A percentile compares a stretch with the other conserved stretches of the same genome.
These are phyloP conservation scores for Anseranas semipalmata DNA, from an alignment of 2,113 vertebrate genomes.

Conservation along the genomic window DNA sequence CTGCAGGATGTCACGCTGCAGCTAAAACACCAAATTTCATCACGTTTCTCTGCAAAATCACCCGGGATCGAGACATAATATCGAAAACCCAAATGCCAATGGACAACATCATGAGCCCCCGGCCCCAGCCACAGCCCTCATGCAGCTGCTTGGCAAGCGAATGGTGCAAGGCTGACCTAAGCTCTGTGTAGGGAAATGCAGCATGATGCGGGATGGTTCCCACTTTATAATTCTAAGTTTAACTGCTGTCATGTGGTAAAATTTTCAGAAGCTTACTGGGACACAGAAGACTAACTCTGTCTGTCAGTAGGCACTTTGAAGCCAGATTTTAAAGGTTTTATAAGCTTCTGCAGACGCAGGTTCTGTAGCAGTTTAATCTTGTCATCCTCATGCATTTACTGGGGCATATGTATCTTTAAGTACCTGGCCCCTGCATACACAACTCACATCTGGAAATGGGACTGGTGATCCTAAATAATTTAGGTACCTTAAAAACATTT, in stretches of 20 bases:
- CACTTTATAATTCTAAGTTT: neutral
- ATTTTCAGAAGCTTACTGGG: neutral
- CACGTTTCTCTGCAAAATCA: neutral
- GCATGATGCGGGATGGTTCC: accelerated
- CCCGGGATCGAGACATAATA: neutral
- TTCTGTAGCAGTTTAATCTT: neutral
- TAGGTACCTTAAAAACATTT: neutral
- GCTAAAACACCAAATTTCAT: neutral
- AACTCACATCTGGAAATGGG: neutral
- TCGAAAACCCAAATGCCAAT: neutral
- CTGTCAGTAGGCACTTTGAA: neutral
- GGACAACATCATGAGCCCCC: neutral
- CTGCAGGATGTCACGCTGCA: neutral
- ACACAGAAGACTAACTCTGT: neutral
- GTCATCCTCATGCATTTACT: neutral
- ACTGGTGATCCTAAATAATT: neutral
- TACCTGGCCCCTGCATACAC: neutral
- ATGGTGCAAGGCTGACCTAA: neutral
- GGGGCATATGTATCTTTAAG: neutral
- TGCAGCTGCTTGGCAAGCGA: neutral
- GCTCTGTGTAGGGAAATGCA: neutral
- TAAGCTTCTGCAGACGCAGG: neutral
- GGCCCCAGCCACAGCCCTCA: neutral
- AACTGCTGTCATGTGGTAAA: neutral
- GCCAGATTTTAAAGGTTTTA: neutral